Evolutionary conservation across 2,113 vertebrate species (phyloP).

Genomic region (Tor tambroides): DNA sequence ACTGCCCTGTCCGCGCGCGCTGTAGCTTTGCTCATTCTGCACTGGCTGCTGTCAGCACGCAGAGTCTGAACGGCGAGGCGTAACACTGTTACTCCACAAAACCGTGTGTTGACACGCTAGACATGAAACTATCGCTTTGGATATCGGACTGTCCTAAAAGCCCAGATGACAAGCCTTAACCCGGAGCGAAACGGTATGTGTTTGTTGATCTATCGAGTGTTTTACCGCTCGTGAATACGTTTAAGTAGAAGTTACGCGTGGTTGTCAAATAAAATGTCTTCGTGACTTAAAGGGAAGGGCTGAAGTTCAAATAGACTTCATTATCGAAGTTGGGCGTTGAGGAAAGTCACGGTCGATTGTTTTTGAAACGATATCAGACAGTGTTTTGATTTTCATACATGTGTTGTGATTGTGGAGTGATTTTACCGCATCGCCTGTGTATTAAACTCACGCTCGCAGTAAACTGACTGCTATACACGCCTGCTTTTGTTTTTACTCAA

Average conservation of each 20-base stretch:
- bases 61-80: constrained; percentile 29
- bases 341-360: not conserved
- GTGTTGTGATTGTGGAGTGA: constrained; percentile 14
- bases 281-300: not conserved
- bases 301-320: constrained; percentile 8
- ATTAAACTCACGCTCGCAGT: constrained; percentile 29
- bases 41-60: constrained; percentile 50
- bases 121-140: constrained; percentile 26
- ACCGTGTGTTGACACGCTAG: constrained; percentile 34
- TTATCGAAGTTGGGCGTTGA: not conserved
- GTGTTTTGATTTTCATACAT: constrained; percentile 18
- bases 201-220: not conserved
- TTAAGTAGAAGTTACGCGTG: constrained; percentile 30
- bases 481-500: not conserved
- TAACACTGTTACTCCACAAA: constrained; percentile 18
- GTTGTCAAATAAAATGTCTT: constrained; percentile 4
- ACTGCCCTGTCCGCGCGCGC: constrained; percentile 50
- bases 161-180: constrained; percentile 22
- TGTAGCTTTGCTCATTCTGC: constrained; percentile 35
- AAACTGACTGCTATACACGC: not conserved
- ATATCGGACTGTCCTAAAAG: constrained; percentile 23
- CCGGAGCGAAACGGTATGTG: constrained; percentile 49
- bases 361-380: not conserved
- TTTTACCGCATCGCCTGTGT: constrained; percentile 22
- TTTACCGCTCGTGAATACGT: constrained; percentile 10